Evolutionary conservation across 2,888 invertebrate species (phyloP).

Genomic region (Tricholauxania praeusta): DNA sequence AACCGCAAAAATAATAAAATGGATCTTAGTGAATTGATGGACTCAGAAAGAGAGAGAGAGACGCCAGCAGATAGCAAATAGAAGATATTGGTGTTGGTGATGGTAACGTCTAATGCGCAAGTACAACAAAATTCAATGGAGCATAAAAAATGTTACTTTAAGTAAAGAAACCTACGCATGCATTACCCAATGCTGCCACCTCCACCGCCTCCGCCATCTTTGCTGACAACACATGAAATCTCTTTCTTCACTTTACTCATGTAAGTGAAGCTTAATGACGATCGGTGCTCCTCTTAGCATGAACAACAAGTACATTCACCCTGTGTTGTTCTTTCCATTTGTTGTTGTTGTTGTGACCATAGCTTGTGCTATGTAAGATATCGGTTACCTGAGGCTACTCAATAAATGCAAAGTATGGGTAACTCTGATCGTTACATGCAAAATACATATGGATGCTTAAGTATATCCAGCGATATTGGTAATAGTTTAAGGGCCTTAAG

Average conservation of each 20-base stretch:
- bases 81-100: not conserved
- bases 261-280: conserved; percentile 26
- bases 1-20: not conserved
- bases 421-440: not conserved
- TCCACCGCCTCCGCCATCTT: not conserved
- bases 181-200: not conserved
- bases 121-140: conserved; percentile 5
- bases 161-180: conserved; percentile 28
- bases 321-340: not conserved
- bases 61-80: too few species aligned
- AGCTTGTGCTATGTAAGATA: not conserved
- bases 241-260: conserved; percentile 7
- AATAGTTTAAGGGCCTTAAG: too few species aligned
- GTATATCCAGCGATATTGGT: too few species aligned
- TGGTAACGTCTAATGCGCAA: not conserved
- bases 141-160: conserved; percentile 8
- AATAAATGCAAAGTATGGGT: not conserved
- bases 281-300: not conserved
- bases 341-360: not conserved
- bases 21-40: not conserved
- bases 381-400: not conserved
- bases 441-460: too few species aligned
- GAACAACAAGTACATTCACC: conserved; percentile 27
- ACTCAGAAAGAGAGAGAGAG: not conserved
- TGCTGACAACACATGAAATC: not conserved